Base-by-base conservation (phyloP, 2,888 invertebrate genomes). In the Tachina grossa region DNA sequence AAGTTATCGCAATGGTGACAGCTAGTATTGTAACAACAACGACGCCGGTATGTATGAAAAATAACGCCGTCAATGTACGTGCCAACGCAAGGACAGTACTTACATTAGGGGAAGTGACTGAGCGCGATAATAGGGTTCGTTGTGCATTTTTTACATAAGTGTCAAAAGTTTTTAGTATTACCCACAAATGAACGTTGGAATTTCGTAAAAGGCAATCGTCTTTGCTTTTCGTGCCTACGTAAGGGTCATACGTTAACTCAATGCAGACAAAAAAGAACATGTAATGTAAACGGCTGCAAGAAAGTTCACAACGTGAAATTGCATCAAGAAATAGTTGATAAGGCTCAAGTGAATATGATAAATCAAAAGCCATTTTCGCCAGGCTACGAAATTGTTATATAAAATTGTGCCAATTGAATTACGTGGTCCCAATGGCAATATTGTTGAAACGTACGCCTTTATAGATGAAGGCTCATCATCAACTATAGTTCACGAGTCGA, bases 211-310 rank as follows among this genome's bases (percentile, higher is more conserved):
- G 0, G 9, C 22, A 22, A 55, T 55, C 55, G 55, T 4, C 49
- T 66, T 49, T 63, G 63, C 6, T 63, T 63, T 63, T 43, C 63
- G 43, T 63, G 63, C 11, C 19, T 63, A 39, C 19, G n/a, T 13
- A 65, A 19, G 9, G 65, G 65, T n/a, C 80, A 72, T 31, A 66
- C 16, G 19, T 10, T 74, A 16, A 31, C 19, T 9, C 55, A 65
- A 39, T 59, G 13, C 9, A 19, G 47, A 19, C 6, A 51, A n/a
- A 55, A 63, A 14, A 72, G 39, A 43, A 31, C 9, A 3, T 65
- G 65, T 14, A 19, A 55, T 2, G 31, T 66, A 31, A 51, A 57
- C 1, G 47, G 57, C 11, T 77, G 77, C 47, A 55, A 68, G n/a
- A 53, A 14, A 31, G 31, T 31, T 31, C 31, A 31, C 31, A 6